A percentile compares a stretch with the other conserved stretches of the same genome.
Evolutionary conservation across 2,113 vertebrate species (phyloP).

Genomic region (Nycticryphes semicollaris): DNA sequence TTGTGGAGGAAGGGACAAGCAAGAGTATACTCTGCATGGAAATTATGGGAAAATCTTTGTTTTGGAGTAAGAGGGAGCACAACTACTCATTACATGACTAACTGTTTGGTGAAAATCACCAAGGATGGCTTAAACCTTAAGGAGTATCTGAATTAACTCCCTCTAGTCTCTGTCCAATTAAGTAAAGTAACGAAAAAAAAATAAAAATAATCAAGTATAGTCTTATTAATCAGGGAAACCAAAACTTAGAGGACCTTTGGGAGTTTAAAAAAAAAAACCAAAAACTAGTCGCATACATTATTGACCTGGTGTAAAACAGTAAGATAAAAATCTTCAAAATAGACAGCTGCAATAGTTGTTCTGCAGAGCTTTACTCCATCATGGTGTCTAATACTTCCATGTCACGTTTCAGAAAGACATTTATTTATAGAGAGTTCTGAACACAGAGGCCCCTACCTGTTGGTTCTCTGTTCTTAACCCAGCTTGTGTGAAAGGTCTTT

Average conservation of each 20-base stretch:
- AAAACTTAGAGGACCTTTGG: background rate
- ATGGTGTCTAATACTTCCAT: background rate
- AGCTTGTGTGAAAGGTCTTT: slow-evolving; percentile 90
- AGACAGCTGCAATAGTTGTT: background rate
- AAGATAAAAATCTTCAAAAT: background rate
- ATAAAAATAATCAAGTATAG: background rate
- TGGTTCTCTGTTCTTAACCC: slow-evolving; percentile 75
- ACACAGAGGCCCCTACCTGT: slow-evolving; percentile 44
- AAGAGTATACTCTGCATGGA: background rate
- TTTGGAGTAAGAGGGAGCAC: background rate
- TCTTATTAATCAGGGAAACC: background rate
- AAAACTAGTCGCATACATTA: background rate
- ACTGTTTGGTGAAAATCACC: background rate
- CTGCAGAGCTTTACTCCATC: background rate
- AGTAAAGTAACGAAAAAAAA: background rate
- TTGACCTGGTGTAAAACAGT: background rate
- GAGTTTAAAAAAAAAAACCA: background rate
- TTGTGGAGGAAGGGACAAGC: background rate
- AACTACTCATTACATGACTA: background rate
- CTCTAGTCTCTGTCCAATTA: background rate
- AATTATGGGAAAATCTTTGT: background rate
- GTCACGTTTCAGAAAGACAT: background rate
- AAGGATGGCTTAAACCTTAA: background rate
- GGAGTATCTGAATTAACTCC: background rate
- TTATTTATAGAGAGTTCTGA: background rate